phyloP scores from a whole-genome alignment of 2,888 invertebrate genomes.

The Caenorhabditis macrosperma region DNA sequence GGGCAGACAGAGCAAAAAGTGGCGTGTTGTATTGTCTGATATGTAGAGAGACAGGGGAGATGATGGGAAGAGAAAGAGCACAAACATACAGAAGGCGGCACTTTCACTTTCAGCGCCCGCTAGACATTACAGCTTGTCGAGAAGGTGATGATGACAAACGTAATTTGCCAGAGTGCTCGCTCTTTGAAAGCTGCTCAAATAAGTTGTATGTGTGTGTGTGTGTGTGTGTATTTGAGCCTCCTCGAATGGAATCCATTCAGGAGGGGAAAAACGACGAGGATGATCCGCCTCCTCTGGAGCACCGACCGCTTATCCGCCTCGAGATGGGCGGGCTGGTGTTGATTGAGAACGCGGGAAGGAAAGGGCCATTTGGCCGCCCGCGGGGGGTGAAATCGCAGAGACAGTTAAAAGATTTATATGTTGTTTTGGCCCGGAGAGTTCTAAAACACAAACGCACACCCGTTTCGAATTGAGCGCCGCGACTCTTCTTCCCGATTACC shows the following conservation, averaged over 20 bases:
- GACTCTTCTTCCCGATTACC: slow-evolving; percentile 42
- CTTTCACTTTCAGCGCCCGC: background rate
- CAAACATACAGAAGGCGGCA: background rate
- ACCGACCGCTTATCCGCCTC: no score
- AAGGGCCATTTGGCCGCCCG: background rate
- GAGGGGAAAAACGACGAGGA: no score
- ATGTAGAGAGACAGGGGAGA: slow-evolving; percentile 24
- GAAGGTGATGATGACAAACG: slow-evolving; percentile 1
- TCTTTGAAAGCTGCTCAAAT: slow-evolving; percentile 43
- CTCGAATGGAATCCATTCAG: no score
- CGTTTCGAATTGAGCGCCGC: no score
- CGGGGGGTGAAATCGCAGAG: slow-evolving; percentile 30
- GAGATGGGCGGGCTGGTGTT: no score
- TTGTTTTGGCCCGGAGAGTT: slow-evolving; percentile 11
- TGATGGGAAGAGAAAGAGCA: background rate
- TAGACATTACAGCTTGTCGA: slow-evolving; percentile 29
- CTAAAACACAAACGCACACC: background rate
- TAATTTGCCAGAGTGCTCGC: slow-evolving; percentile 40
- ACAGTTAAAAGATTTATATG: slow-evolving; percentile 57
- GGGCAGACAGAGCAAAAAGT: background rate
- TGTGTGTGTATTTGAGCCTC: no score
- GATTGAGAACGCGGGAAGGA: background rate
- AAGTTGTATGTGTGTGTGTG: no score
- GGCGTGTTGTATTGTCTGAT: background rate
- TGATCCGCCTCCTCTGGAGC: no score